Percentiles rank a stretch among this genome's conserved stretches.
These are phyloP conservation scores for Luperina nickerlii DNA, from an alignment of 2,888 invertebrate species.

Conservation along the genomic window DNA sequence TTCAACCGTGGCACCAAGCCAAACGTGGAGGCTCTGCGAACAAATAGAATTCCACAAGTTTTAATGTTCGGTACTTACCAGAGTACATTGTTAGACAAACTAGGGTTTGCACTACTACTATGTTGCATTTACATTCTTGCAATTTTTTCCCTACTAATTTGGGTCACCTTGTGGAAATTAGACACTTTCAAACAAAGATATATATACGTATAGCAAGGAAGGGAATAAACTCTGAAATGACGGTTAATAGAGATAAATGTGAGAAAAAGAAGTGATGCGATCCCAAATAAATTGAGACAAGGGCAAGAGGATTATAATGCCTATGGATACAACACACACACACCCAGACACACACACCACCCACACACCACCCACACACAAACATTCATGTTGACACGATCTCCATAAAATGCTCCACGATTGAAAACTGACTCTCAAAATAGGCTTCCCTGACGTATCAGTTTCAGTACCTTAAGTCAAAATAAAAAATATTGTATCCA, in stretches of 20 bases:
- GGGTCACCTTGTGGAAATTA: not conserved
- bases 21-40: constrained; percentile 49
- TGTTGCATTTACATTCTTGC: not conserved
- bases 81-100: constrained; percentile 43
- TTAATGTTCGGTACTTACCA: constrained; percentile 56
- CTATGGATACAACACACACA: not conserved
- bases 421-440: no score
- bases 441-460: no score
- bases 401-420: no score
- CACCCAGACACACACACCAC: not conserved
- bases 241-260: no score
- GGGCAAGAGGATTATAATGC: not conserved
- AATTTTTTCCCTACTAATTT: not conserved
- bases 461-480: no score
- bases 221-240: not conserved
- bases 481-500: no score
- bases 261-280: not conserved
- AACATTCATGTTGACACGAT: no score
- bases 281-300: not conserved
- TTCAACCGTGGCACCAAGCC: constrained; percentile 54
- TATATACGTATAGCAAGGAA: not conserved
- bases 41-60: constrained; percentile 65
- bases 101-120: not conserved
- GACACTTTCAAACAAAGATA: not conserved
- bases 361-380: not conserved